These are phyloP conservation scores for Diachasmimorpha longicaudata DNA, from an alignment of 1,140 invertebrate species.

Conservation along the genomic window DNA sequence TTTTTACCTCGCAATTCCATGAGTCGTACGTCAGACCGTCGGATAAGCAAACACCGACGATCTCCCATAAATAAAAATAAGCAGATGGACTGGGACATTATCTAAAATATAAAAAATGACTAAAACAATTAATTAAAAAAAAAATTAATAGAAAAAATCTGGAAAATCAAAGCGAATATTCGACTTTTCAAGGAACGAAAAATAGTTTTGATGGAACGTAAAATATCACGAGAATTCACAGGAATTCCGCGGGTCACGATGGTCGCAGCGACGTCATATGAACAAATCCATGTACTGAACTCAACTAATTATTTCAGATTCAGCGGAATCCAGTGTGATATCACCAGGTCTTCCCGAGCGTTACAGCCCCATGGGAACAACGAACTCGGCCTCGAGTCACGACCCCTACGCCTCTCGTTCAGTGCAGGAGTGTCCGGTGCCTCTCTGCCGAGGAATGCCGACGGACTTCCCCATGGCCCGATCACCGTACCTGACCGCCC, in stretches of 20 bases:
- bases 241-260: too few relatives aligned
- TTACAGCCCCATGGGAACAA: conserved; percentile 55
- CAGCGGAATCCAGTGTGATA: conserved; percentile 59
- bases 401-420: conserved; percentile 54
- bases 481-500: conserved; percentile 55
- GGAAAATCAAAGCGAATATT: too few relatives aligned
- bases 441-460: conserved; percentile 53
- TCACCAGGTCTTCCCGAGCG: conserved; percentile 59
- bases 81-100: neutral
- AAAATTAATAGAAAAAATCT: too few relatives aligned
- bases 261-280: too few relatives aligned
- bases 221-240: too few relatives aligned
- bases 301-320: conserved; percentile 43
- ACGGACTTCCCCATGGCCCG: conserved; percentile 52
- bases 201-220: too few relatives aligned
- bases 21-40: conserved; percentile 6
- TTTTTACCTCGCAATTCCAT: neutral
- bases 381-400: conserved; percentile 54
- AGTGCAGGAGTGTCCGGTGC: conserved; percentile 54
- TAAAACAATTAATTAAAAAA: too few relatives aligned
- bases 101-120: too few relatives aligned
- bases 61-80: conserved; percentile 18
- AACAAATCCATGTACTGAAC: too few relatives aligned
- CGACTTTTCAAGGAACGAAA: neutral
- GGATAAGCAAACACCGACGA: conserved; percentile 4